These are phyloP conservation scores for Myrmophylax atrothorax DNA, from an alignment of 2,113 vertebrate genomes.

Conservation along the genomic window DNA sequence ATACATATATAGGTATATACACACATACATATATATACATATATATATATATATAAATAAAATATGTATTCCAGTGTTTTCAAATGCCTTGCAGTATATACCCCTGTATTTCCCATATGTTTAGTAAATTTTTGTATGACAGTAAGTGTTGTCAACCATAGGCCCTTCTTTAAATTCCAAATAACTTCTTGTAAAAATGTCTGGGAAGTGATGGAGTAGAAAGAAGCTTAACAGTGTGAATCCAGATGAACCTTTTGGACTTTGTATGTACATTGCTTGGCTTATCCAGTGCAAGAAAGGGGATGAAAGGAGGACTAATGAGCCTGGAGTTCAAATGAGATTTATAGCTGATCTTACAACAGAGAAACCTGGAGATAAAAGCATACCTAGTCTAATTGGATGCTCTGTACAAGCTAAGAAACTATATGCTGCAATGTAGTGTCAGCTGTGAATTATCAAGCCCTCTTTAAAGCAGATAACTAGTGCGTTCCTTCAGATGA, in stretches of 20 bases:
- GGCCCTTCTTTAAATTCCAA: background rate
- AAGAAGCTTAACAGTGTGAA: conserved; percentile 22
- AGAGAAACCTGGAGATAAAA: conserved; percentile 50
- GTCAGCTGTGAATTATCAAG: background rate
- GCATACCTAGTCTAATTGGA: conserved; percentile 47
- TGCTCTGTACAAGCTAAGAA: conserved; percentile 9
- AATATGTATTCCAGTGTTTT: background rate
- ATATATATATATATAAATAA: background rate
- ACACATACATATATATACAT: background rate
- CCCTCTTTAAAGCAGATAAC: background rate
- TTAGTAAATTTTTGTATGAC: background rate
- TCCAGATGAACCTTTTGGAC: conserved; percentile 18
- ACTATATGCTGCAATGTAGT: background rate
- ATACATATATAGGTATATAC: too few relatives aligned
- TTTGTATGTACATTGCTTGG: background rate
- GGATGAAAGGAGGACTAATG: conserved; percentile 47
- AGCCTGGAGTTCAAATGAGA: conserved; percentile 40
- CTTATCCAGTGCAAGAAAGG: conserved; percentile 7
- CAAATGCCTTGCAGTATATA: background rate
- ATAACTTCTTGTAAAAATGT: conserved; percentile 9
- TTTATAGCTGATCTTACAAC: conserved; percentile 49
- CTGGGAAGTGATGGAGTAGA: background rate
- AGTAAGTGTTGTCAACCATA: background rate
- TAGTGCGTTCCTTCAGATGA: background rate
- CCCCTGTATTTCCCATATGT: background rate